Percentiles rank a stretch among this genome's conserved stretches.
Evolutionary conservation across 2,888 invertebrate genomes (phyloP).

Genomic region (Drosophila vallismaia): DNA sequence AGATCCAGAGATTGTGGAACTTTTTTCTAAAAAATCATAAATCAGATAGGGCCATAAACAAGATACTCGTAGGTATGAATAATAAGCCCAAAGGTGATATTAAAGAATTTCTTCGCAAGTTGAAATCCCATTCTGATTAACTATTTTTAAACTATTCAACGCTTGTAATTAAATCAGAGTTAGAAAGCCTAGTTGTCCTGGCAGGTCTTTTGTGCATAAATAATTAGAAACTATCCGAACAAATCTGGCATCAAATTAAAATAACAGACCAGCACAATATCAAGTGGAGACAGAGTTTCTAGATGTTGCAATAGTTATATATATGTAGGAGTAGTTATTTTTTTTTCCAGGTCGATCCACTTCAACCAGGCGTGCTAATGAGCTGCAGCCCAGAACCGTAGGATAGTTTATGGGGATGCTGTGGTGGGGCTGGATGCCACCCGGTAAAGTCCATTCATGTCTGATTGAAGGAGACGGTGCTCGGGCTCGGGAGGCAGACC

Average conservation of each 20-base stretch:
- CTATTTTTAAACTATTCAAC: neutral
- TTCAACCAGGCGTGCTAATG: constrained; percentile 72
- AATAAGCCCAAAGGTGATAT: constrained; percentile 1
- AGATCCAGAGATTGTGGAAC: neutral
- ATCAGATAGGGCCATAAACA: neutral
- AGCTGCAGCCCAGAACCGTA: constrained; percentile 51
- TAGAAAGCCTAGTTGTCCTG: neutral
- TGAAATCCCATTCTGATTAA: neutral
- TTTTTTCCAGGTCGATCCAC: constrained; percentile 50
- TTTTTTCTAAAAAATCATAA: neutral
- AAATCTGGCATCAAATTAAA: constrained; percentile 46
- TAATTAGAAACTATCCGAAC: constrained; percentile 41
- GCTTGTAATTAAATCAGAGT: neutral
- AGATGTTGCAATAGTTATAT: constrained; percentile 14
- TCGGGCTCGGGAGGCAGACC: constrained; percentile 1
- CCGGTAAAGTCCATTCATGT: constrained; percentile 42
- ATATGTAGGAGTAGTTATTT: constrained; percentile 15
- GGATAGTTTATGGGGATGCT: constrained; percentile 8
- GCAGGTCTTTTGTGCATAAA: constrained; percentile 39
- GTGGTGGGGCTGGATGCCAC: constrained; percentile 24
- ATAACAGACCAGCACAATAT: constrained; percentile 40
- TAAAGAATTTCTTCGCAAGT: neutral
- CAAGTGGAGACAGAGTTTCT: constrained; percentile 44
- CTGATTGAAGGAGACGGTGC: constrained; percentile 29
- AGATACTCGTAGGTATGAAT: neutral